Evolutionary conservation across 2,797 vertebrate genomes (phyloP), one percentile per base, ranked within the genome.

Genomic region (Propithecus perrieri): DNA sequence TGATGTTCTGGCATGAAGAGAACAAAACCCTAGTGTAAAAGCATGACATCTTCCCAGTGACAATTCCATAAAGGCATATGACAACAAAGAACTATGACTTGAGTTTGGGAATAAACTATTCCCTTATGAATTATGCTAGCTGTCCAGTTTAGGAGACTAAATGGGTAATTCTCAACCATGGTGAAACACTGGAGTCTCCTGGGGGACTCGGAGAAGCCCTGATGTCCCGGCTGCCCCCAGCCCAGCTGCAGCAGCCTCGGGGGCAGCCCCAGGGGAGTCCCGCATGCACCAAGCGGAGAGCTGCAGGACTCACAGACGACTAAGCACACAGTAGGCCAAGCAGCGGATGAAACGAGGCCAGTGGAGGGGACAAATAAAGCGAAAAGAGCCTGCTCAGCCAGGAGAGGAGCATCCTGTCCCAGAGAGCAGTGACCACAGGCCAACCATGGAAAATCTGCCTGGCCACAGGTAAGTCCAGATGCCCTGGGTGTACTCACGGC

Each of bases 11-110:
- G 89, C 30, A 17, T 2, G 20, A 46, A n/a, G 26, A 38, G 5
- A 30, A 28, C 28, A 43, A 35, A 13, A 0, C 5, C 48, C n/a
- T 1, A 4, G 35, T 15, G 24, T 11, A 71, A 46, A 61, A 11
- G 55, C 48, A 3, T 9, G 35, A 9, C 4, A 5, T 1, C 26
- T 12, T 61, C 35, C 61, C 0, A 4, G 18, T 0, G 38, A 33
- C 9, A 3, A 4, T 13, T 5, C 91, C 33, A 2, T 2, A 12
- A 20, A 2, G 41, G 12, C 14, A 3, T 0, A 24, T 5, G 50
- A 30, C 63, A 30, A 33, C 8, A 5, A 30, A 50, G n/a, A n/a
- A 9, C n/a, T 24, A 10, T 0, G 2, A 0, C 5, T 24, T 20
- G 38, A n/a, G 59, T 20, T 17, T 46, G 13, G 6, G 53, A 30